phyloP scores from a whole-genome alignment of 2,113 vertebrate genomes.

The Uria lomvia region DNA sequence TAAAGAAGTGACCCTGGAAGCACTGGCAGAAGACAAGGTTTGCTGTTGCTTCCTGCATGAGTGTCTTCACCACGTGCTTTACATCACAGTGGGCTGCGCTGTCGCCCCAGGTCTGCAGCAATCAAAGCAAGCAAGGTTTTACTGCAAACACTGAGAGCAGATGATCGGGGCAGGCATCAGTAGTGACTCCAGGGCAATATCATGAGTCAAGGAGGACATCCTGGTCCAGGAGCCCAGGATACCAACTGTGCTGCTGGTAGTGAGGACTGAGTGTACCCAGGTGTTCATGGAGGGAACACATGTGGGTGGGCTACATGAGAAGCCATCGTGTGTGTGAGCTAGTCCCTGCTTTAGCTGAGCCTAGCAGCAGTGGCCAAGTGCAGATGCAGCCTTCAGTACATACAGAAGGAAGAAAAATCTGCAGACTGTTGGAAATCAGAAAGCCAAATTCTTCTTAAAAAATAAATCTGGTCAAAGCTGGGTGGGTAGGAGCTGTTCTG shows the following conservation, averaged over 20 bases:
- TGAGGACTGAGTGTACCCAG: not conserved
- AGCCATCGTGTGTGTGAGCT: not conserved
- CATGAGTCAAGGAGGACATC: not conserved
- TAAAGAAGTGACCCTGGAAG: not conserved
- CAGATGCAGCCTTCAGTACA: not conserved
- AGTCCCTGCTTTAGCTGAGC: not conserved
- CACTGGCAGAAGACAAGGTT: not conserved
- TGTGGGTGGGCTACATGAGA: not conserved
- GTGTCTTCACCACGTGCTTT: not conserved
- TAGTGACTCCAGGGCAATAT: not conserved
- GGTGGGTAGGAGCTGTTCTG: not conserved
- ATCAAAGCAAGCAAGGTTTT: not conserved
- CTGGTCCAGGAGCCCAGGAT: not conserved
- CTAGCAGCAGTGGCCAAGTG: not conserved
- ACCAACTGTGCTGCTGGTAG: not conserved
- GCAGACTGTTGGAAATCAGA: not conserved
- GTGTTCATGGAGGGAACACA: rapidly evolving
- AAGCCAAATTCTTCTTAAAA: not conserved
- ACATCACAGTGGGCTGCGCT: not conserved
- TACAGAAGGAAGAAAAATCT: not conserved
- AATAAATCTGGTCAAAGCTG: not conserved
- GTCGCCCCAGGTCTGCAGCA: not conserved
- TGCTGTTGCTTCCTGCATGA: not conserved
- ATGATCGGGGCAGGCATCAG: not conserved
- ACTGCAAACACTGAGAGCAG: not conserved